Evolutionary conservation across 2,113 vertebrate species (phyloP), one percentile per base, ranked within the genome.

Genomic region (Brevimyrus niger): DNA sequence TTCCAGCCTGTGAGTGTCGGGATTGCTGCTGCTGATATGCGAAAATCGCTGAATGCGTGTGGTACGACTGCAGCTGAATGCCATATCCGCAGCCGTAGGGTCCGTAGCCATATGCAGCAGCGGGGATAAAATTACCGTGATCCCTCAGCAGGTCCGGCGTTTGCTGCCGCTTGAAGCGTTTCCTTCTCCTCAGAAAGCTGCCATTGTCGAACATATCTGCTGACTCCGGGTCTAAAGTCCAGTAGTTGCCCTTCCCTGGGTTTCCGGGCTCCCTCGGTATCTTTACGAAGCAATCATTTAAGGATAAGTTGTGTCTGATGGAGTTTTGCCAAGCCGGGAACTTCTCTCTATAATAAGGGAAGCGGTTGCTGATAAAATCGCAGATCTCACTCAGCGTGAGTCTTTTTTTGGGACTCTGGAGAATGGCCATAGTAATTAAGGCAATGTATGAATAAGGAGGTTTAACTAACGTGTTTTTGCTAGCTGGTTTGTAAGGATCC

Each of bases 401-500:
- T 58, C 97, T 93, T 95, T 98, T 98, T 90, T 98, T 97, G 89
- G 97, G 96, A 91, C 97, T 98, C 95, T 98, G 97, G 89, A 98
- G 96, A 94, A 98, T 98, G 92, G 97, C 94, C 97, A 98, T 98
- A 92, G 97, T 98, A 95, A 98, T 98, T 90, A 98, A 95, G 92
- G 97, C 97, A 93, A 98, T 98, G 95, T 98, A 98, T 2, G 97
- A 98, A 96, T 98, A 98, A 9, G 97, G 97, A 50, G 97, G 97
- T 94, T 98, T 98, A 94, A 98, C 97, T 94, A 97, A 95, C 13
- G 96, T 94, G 95, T 95, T 97, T 94, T 97, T 98, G 91, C 94
- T 93, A 89, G 94, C 92, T 91, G 95, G 94, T 91, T 95, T 94
- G 95, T 95, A 95, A 90, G 95, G 88, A 90, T 96, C 95, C 92